Percentiles rank a stretch among this genome's conserved stretches.
Conservation (phyloP, 2,888 invertebrate species). For the Tillus elongatus region DNA sequence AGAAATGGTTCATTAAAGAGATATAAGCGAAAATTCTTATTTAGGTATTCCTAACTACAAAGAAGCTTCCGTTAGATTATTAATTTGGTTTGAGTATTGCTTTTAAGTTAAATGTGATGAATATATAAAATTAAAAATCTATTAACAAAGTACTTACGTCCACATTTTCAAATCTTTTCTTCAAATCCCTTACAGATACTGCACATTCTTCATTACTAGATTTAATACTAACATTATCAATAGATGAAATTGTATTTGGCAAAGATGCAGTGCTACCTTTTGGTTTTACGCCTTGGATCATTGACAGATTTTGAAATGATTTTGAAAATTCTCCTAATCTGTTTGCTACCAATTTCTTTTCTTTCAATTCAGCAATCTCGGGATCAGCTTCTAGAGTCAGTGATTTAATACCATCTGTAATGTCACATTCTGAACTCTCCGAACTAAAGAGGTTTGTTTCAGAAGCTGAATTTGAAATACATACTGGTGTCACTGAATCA, state of each 20-base stretch:
- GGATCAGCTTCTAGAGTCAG: background rate
- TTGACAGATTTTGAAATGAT: conserved; percentile 24
- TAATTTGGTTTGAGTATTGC: background rate
- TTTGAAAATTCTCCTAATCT: conserved; percentile 30
- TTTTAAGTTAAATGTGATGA: background rate
- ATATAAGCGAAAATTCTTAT: too few relatives aligned
- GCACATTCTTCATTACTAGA: too few relatives aligned
- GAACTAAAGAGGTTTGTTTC: conserved; percentile 23
- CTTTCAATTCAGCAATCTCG: conserved; percentile 27
- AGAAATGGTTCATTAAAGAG: too few relatives aligned
- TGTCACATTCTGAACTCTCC: conserved; percentile 21
- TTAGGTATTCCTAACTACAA: too few relatives aligned
- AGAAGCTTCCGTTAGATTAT: background rate
- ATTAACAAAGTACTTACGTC: conserved; percentile 26
- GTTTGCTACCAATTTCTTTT: conserved; percentile 28
- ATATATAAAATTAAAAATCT: too few relatives aligned
- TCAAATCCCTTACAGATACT: conserved; percentile 31
- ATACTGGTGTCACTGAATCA: too few relatives aligned
- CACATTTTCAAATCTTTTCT: conserved; percentile 29
- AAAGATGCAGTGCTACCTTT: too few relatives aligned
- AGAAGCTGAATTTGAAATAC: too few relatives aligned
- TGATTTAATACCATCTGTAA: too few relatives aligned
- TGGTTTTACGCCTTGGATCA: too few relatives aligned
- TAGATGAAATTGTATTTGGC: too few relatives aligned
- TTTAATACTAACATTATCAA: too few relatives aligned